A percentile compares a stretch with the other conserved stretches of the same genome.
phyloP scores from a whole-genome alignment of 2,888 invertebrate species.

The Campoletis raptor region DNA sequence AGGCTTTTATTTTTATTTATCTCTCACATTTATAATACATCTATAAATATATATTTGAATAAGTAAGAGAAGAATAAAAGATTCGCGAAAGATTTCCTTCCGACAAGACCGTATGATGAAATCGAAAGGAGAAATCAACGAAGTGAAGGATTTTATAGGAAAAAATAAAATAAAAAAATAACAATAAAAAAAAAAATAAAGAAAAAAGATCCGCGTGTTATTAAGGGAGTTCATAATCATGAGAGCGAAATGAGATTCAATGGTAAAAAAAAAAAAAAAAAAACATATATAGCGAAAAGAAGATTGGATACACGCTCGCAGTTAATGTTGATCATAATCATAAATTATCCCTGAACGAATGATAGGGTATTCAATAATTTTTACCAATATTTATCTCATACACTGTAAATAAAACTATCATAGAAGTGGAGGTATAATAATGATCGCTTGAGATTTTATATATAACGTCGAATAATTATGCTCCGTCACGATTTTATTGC shows the following conservation, averaged over 20 bases:
- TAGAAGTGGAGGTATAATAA: slow-evolving; percentile 20
- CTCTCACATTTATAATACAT: background rate
- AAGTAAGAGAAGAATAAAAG: slow-evolving; percentile 11
- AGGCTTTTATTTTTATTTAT: background rate
- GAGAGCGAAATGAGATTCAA: slow-evolving; percentile 1
- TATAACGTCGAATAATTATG: slow-evolving; percentile 24
- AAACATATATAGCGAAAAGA: background rate
- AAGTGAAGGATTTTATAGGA: slow-evolving; percentile 19
- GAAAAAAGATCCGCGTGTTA: slow-evolving; percentile 4
- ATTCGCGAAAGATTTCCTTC: slow-evolving; percentile 34
- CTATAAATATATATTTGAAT: slow-evolving; percentile 12
- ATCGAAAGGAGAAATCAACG: slow-evolving; percentile 46
- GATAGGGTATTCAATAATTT: slow-evolving; percentile 6
- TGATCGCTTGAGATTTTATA: slow-evolving; percentile 18
- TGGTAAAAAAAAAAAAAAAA: background rate
- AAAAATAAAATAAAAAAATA: background rate
- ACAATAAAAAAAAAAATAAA: background rate
- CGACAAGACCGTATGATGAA: slow-evolving; percentile 34
- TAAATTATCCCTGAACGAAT: slow-evolving; percentile 5
- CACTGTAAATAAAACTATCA: slow-evolving; percentile 16
- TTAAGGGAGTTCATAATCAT: slow-evolving; percentile 11
- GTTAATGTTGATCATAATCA: slow-evolving; percentile 4
- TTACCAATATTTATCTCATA: slow-evolving; percentile 12
- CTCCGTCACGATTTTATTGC: slow-evolving; percentile 46
- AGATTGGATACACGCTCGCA: background rate